phyloP scores from a whole-genome alignment of 2,113 vertebrate genomes.

The Agapornis roseicollis region DNA sequence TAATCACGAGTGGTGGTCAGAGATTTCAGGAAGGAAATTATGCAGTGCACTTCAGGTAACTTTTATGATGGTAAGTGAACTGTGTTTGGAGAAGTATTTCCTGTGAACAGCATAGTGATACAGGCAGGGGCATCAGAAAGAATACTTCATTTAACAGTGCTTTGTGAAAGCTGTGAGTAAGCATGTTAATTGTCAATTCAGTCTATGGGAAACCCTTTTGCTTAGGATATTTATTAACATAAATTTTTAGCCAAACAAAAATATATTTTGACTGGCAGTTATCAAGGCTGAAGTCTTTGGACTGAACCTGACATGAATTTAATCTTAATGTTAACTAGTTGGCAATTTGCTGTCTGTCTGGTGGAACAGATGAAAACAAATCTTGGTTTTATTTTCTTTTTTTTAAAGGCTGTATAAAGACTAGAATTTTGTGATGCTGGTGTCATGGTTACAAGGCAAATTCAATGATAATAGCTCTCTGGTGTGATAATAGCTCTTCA shows the following conservation, averaged over 20 bases:
- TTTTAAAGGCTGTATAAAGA: neutral
- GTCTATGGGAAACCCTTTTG: neutral
- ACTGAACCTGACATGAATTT: neutral
- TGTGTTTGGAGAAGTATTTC: neutral
- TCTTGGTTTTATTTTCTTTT: neutral
- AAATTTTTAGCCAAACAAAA: neutral
- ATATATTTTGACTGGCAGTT: neutral
- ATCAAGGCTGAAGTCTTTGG: neutral
- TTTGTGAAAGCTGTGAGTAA: neutral
- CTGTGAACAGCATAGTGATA: neutral
- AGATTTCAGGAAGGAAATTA: neutral
- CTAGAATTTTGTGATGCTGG: neutral
- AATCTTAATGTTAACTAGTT: neutral
- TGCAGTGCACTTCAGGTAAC: neutral
- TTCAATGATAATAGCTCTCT: neutral
- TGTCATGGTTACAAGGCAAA: constrained; percentile 43
- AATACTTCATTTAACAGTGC: neutral
- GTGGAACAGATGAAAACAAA: neutral
- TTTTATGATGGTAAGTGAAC: neutral
- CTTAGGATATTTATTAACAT: neutral
- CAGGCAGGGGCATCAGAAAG: neutral
- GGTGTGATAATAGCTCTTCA: neutral
- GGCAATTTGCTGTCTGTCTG: neutral
- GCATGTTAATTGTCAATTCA: neutral
- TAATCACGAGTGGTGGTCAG: neutral